These are phyloP conservation scores for Serinus canaria DNA, from an alignment of 2,113 vertebrate species.

Conservation along the genomic window DNA sequence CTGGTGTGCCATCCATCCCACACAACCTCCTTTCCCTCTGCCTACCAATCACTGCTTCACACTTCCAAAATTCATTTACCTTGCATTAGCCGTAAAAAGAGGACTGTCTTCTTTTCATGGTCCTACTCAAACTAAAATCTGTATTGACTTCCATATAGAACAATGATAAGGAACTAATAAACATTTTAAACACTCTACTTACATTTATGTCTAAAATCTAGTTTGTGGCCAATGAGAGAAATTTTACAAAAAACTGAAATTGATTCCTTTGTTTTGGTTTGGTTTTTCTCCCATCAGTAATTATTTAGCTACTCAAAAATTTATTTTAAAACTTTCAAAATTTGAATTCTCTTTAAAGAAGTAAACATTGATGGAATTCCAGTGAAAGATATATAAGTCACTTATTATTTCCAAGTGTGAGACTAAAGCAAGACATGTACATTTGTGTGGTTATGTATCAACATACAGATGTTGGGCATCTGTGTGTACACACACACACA, in stretches of 20 bases:
- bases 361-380: not conserved
- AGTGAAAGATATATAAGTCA: not conserved
- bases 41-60: not conserved
- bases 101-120: not conserved
- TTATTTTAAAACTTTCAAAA: not conserved
- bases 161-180: not conserved
- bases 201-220: not conserved
- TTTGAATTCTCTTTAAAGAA: not conserved
- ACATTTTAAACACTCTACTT: not conserved
- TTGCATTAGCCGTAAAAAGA: not conserved
- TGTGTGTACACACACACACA: not conserved
- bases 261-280: not conserved
- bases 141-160: not conserved
- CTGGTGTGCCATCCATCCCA: not conserved
- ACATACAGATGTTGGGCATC: not conserved
- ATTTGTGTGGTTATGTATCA: not conserved
- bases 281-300: not conserved
- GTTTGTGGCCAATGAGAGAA: not conserved
- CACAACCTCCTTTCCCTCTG: not conserved
- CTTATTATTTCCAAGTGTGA: not conserved
- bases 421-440: not conserved
- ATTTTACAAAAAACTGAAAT: accelerated
- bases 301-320: not conserved
- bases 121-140: not conserved
- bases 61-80: not conserved